Conservation (phyloP, 2,113 vertebrate species). For the Alligator sinensis region DNA sequence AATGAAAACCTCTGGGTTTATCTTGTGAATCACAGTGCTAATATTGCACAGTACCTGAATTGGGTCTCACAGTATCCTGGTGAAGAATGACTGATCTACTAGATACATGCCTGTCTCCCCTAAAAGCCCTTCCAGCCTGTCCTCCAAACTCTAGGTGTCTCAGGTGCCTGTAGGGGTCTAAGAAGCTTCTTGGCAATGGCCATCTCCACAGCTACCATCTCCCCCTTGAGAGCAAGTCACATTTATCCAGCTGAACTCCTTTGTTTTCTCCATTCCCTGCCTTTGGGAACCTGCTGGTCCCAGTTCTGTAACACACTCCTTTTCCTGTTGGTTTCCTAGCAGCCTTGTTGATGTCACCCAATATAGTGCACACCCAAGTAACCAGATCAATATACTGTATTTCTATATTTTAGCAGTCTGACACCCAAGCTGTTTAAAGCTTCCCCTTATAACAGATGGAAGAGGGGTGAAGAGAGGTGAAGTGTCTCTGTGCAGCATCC, state of each 20-base stretch:
- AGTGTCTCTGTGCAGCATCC: not conserved
- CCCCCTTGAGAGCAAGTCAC: not conserved
- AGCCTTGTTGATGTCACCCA: not conserved
- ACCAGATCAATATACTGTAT: not conserved
- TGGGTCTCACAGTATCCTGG: no score
- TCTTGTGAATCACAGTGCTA: no score
- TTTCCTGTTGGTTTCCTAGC: not conserved
- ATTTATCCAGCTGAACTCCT: not conserved
- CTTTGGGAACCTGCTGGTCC: not conserved
- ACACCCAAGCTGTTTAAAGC: not conserved
- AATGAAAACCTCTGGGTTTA: no score
- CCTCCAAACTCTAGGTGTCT: not conserved
- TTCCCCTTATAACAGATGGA: not conserved
- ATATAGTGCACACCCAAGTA: not conserved
- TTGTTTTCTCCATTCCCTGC: not conserved
- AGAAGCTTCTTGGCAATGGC: not conserved
- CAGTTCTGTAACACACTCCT: no score
- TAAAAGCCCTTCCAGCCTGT: not conserved
- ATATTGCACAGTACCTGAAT: no score
- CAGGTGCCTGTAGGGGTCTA: not conserved
- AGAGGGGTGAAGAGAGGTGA: not conserved
- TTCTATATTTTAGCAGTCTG: not conserved
- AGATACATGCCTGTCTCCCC: not conserved
- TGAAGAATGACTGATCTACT: no score
- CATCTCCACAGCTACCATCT: not conserved